phyloP scores from a whole-genome alignment of 2,888 invertebrate genomes.

The Gymnosoma rotundatum region DNA sequence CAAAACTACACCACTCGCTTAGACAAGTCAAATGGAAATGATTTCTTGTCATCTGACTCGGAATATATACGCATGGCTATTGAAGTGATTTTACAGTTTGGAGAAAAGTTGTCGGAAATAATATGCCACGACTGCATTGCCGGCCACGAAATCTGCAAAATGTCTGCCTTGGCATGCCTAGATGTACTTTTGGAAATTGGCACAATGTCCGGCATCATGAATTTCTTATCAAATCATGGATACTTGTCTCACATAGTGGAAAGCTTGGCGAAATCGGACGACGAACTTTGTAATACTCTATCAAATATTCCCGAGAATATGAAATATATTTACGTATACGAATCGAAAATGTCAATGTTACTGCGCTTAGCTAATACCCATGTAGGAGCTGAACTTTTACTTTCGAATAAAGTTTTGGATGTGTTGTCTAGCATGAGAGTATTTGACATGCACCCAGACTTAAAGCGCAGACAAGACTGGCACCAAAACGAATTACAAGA shows the following conservation, averaged over 20 bases:
- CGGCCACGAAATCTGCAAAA: slow-evolving; percentile 94
- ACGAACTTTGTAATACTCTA: slow-evolving; percentile 85
- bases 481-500: slow-evolving; percentile 70
- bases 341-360: slow-evolving; percentile 92
- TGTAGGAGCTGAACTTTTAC: slow-evolving; percentile 86
- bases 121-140: slow-evolving; percentile 93
- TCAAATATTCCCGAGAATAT: slow-evolving; percentile 87
- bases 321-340: slow-evolving; percentile 91
- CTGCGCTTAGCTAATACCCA: slow-evolving; percentile 87
- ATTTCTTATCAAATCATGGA: slow-evolving; percentile 85
- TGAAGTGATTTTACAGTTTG: slow-evolving; percentile 88
- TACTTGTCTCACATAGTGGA: slow-evolving; percentile 93
- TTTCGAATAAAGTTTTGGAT: slow-evolving; percentile 85
- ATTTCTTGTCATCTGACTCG: slow-evolving; percentile 54
- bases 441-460: slow-evolving; percentile 89
- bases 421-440: slow-evolving; percentile 87
- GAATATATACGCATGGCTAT: slow-evolving; percentile 81
- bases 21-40: slow-evolving; percentile 84
- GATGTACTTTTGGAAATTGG: slow-evolving; percentile 90
- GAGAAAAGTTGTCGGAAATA: slow-evolving; percentile 90
- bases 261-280: slow-evolving; percentile 89
- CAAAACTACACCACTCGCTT: slow-evolving; percentile 79
- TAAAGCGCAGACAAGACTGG: slow-evolving; percentile 79
- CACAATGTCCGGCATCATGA: slow-evolving; percentile 86
- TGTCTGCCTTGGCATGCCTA: slow-evolving; percentile 92